Conservation (phyloP, 2,888 invertebrate species). For the Euphydryas editha region DNA sequence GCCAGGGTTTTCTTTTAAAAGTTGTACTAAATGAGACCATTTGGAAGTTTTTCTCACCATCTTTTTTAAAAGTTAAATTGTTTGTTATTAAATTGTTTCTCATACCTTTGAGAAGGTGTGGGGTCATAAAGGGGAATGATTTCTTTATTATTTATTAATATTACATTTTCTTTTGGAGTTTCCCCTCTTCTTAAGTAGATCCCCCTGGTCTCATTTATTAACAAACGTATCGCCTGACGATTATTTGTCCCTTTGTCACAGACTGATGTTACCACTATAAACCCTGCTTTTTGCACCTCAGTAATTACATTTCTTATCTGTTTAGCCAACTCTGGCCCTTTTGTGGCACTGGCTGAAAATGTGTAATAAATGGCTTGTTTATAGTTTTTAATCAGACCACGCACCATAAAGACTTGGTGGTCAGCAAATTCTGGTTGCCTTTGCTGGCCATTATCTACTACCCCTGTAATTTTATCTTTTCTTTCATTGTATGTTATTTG, state of each 20-base stretch:
- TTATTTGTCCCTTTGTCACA: constrained; percentile 49
- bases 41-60: too few species aligned
- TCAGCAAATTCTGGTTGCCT: not conserved
- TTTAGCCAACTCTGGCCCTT: constrained; percentile 40
- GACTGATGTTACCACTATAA: constrained; percentile 45
- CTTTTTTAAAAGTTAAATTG: too few species aligned
- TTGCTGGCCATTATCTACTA: not conserved
- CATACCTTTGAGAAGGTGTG: too few species aligned
- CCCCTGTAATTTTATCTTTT: too few species aligned
- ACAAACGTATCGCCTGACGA: constrained; percentile 39
- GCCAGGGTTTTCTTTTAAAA: too few species aligned
- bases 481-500: too few species aligned
- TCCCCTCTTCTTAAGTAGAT: too few species aligned
- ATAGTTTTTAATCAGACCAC: constrained; percentile 36
- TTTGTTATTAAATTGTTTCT: too few species aligned
- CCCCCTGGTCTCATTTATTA: constrained; percentile 40
- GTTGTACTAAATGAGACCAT: too few species aligned
- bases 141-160: too few species aligned
- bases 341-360: constrained; percentile 45
- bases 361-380: constrained; percentile 40
- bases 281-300: constrained; percentile 42
- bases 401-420: constrained; percentile 13
- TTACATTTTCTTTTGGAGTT: too few species aligned
- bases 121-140: too few species aligned
- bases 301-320: constrained; percentile 24